Conservation (phyloP, 2,797 vertebrate species). For the Brotula barbata region DNA sequence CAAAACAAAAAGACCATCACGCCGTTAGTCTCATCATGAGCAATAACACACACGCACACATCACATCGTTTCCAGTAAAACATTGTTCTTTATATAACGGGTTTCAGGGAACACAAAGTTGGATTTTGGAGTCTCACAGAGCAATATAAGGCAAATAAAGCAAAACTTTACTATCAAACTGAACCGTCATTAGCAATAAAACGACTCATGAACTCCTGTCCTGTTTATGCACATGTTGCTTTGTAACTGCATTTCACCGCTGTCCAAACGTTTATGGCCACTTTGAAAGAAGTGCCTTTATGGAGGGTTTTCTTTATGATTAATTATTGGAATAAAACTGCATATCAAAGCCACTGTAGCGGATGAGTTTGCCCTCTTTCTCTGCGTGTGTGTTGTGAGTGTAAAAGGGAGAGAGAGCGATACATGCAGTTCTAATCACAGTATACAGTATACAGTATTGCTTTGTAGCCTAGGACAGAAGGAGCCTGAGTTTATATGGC, state of each 20-base stretch:
- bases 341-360: conserved; percentile 61
- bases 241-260: conserved; percentile 62
- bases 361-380: conserved; percentile 42
- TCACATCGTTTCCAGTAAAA: conserved; percentile 60
- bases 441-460: conserved; percentile 52
- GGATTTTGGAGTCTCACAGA: conserved; percentile 51
- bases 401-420: conserved; percentile 18
- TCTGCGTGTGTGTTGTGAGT: conserved; percentile 28
- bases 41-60: conserved; percentile 68
- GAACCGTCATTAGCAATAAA: conserved; percentile 74
- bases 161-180: conserved; percentile 55
- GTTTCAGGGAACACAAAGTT: conserved; percentile 70
- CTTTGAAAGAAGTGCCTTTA: conserved; percentile 81
- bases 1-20: conserved; percentile 39
- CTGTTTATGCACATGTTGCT: conserved; percentile 59
- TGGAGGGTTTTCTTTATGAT: conserved; percentile 69
- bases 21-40: conserved; percentile 62
- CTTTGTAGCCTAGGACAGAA: conserved; percentile 55
- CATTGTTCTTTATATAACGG: conserved; percentile 64
- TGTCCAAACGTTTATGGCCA: conserved; percentile 68
- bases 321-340: conserved; percentile 79
- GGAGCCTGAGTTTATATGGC: conserved; percentile 61
- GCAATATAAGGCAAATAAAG: conserved; percentile 64
- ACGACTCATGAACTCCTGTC: conserved; percentile 51
- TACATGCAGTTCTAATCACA: conserved; percentile 64